A percentile compares a stretch with the other conserved stretches of the same genome.
Conservation (phyloP, 1,140 invertebrate genomes). For the Drosophila azteca region DNA sequence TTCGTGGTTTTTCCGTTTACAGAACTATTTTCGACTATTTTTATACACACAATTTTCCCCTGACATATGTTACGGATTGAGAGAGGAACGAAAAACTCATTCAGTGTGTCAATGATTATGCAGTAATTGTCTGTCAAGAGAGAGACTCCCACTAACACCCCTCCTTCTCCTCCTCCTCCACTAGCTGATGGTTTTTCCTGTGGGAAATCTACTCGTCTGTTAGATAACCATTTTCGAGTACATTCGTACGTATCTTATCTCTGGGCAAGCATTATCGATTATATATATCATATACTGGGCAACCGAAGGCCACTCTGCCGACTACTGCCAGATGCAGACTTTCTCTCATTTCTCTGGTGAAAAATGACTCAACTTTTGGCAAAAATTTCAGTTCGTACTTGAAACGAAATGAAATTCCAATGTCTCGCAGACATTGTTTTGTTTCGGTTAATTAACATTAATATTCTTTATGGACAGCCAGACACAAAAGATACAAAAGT, state of each 20-base stretch:
- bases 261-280: conserved; percentile 3
- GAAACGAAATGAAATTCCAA: conserved; percentile 41
- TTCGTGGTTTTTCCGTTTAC: conserved; percentile 11
- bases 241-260: conserved; percentile 24
- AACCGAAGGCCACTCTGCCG: conserved; percentile 5
- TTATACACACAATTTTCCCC: conserved; percentile 24
- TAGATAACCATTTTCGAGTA: conserved; percentile 35
- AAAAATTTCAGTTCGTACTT: background rate
- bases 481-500: conserved; percentile 28
- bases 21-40: conserved; percentile 47
- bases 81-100: conserved; percentile 35
- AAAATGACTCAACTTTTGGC: conserved; percentile 36
- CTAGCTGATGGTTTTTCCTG: background rate
- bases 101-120: conserved; percentile 56
- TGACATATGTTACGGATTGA: conserved; percentile 65
- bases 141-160: background rate
- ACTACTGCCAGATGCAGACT: background rate
- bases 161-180: too few relatives aligned
- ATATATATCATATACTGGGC: background rate
- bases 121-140: conserved; percentile 17
- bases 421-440: conserved; percentile 39
- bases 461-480: conserved; percentile 37
- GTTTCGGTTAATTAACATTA: conserved; percentile 44
- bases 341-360: background rate
- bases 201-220: conserved; percentile 28